Percentiles rank a stretch among this genome's conserved stretches.
Conservation (phyloP, 2,797 vertebrate species). For the Threskiornis aethiopicus region DNA sequence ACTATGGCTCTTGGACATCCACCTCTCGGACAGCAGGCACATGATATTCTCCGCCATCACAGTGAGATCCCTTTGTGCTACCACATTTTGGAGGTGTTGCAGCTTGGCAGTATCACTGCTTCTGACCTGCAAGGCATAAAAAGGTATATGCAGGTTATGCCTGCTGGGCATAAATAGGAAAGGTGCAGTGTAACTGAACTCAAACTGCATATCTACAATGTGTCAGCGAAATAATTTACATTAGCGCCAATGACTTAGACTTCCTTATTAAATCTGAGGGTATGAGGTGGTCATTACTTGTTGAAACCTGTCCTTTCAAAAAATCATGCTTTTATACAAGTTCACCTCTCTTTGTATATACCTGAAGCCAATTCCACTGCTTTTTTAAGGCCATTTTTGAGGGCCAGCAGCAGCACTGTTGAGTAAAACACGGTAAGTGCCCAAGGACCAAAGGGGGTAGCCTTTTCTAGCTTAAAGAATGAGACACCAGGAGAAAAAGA, state of each 20-base stretch:
- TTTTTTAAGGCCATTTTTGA: not conserved
- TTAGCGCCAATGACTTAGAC: not conserved
- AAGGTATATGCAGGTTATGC: not conserved
- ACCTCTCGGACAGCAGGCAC: not conserved
- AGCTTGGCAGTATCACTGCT: not conserved
- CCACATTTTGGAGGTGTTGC: not conserved
- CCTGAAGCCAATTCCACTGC: not conserved
- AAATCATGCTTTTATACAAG: not conserved
- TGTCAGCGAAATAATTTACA: not conserved
- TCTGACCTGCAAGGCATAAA: not conserved
- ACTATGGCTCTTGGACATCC: not conserved
- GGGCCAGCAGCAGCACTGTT: not conserved
- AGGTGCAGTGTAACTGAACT: not conserved
- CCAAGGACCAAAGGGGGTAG: not conserved
- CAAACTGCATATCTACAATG: not conserved
- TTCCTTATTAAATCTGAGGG: not conserved
- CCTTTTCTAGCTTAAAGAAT: not conserved
- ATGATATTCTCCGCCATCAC: not conserved
- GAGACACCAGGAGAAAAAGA: not conserved
- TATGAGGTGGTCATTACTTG: not conserved
- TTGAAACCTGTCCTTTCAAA: not conserved
- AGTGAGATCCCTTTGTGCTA: fast-evolving
- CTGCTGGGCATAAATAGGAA: not conserved
- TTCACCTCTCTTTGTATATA: not conserved
- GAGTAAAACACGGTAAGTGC: not conserved